phyloP scores from a whole-genome alignment of 1,140 invertebrate species.

The Anastrepha obliqua region DNA sequence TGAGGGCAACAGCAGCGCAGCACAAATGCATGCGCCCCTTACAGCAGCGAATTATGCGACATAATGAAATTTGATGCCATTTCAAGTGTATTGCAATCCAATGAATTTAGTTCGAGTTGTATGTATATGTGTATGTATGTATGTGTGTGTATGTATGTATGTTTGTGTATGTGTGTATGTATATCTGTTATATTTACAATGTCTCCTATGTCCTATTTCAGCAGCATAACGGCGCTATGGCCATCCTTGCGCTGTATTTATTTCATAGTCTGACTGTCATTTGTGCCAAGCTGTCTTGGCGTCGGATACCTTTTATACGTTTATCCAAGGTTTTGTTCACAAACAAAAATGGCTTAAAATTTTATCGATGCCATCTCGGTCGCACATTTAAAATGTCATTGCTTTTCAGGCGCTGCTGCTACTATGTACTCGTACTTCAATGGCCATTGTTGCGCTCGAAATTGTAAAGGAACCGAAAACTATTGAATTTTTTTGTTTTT shows the following conservation, averaged over 20 bases:
- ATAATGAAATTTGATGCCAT: conserved; percentile 26
- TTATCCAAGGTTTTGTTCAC: neutral
- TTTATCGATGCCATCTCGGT: no score
- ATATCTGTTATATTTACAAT: neutral
- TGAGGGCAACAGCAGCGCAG: neutral
- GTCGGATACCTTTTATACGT: conserved; percentile 2
- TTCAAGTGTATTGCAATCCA: neutral
- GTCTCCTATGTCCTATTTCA: neutral
- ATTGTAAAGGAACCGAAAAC: no score
- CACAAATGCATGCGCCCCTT: neutral
- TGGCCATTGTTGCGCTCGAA: no score
- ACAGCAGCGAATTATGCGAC: neutral
- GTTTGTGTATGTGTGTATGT: neutral
- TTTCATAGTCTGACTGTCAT: conserved; percentile 1
- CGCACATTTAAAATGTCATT: no score
- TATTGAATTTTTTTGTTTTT: no score
- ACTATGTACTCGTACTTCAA: no score
- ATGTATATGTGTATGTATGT: neutral
- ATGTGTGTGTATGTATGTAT: neutral
- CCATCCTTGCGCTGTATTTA: neutral
- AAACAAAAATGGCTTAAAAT: no score
- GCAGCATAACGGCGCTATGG: neutral
- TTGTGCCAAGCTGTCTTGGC: conserved; percentile 16
- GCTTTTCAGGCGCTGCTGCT: no score
- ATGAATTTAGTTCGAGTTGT: neutral